A percentile compares a stretch with the other conserved stretches of the same genome.
Evolutionary conservation across 2,113 vertebrate species (phyloP).

Genomic region (Phoxinus phoxinus): DNA sequence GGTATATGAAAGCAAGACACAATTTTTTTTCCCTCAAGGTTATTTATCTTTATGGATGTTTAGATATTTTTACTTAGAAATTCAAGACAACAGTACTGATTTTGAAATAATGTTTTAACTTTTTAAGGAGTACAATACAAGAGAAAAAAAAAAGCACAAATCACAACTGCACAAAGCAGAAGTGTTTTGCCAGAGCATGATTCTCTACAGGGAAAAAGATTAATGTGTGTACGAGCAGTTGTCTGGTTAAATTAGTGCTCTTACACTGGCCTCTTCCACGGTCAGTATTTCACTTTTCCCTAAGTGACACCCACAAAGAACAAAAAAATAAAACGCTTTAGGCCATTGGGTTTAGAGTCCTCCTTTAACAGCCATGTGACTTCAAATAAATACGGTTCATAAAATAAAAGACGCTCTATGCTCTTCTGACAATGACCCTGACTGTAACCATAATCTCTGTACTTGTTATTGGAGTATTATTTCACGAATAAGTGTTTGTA

Average conservation of each 20-base stretch:
- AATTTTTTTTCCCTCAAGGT: not conserved
- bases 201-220: slow-evolving; percentile 42
- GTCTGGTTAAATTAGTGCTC: slow-evolving; percentile 49
- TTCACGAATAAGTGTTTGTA: slow-evolving; percentile 16
- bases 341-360: slow-evolving; percentile 21
- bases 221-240: slow-evolving; percentile 47
- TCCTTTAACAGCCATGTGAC: not conserved
- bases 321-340: slow-evolving; percentile 15
- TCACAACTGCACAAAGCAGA: slow-evolving; percentile 24
- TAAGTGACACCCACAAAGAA: slow-evolving; percentile 43
- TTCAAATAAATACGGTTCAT: not conserved
- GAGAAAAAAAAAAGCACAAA: not conserved
- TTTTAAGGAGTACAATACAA: not conserved
- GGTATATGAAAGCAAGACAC: not conserved
- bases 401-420: not conserved
- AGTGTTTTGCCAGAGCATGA: slow-evolving; percentile 39
- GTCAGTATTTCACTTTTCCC: slow-evolving; percentile 52
- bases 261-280: slow-evolving; percentile 48
- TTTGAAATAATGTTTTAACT: not conserved
- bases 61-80: not conserved
- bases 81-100: not conserved
- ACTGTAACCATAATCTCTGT: slow-evolving; percentile 13
- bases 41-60: not conserved
- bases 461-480: not conserved
- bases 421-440: slow-evolving; percentile 2